Evolutionary conservation across 2,113 vertebrate genomes (phyloP).

Genomic region (Beaufortia kweichowensis): DNA sequence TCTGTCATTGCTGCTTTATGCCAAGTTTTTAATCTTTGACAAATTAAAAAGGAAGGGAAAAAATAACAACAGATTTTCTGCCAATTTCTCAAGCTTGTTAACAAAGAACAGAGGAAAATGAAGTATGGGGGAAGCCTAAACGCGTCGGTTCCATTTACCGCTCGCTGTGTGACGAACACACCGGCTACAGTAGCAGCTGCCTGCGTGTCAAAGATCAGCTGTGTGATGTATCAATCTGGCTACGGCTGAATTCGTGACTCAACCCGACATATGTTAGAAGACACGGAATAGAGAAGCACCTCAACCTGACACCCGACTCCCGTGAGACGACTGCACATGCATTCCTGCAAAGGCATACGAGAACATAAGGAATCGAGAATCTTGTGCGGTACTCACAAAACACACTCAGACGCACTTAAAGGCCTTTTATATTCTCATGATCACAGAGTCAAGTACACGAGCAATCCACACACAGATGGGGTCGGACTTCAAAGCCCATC

Average conservation of each 20-base stretch:
- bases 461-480: not conserved
- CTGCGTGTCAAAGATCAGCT: not conserved
- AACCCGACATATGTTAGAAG: not conserved
- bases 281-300: conserved; percentile 8
- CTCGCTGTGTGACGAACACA: not conserved
- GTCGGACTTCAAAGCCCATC: not conserved
- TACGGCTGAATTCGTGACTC: not conserved
- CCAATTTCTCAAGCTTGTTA: conserved; percentile 19
- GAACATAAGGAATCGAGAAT: not conserved
- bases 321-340: not conserved
- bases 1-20: not conserved
- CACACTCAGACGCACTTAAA: not conserved
- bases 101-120: conserved; percentile 18
- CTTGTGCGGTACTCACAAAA: not conserved
- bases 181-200: conserved; percentile 12
- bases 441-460: not conserved
- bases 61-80: conserved; percentile 11
- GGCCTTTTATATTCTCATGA: not conserved
- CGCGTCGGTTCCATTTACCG: not conserved
- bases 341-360: not conserved
- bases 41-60: conserved; percentile 21
- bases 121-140: conserved; percentile 6
- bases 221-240: conserved; percentile 35
- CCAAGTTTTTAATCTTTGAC: conserved; percentile 18
- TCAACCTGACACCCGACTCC: not conserved